Percentiles rank a stretch among this genome's conserved stretches.
Evolutionary conservation across 37 sponge, comb jelly and placozoan species (phyloP).

Genomic region (Corticium candelabrum): DNA sequence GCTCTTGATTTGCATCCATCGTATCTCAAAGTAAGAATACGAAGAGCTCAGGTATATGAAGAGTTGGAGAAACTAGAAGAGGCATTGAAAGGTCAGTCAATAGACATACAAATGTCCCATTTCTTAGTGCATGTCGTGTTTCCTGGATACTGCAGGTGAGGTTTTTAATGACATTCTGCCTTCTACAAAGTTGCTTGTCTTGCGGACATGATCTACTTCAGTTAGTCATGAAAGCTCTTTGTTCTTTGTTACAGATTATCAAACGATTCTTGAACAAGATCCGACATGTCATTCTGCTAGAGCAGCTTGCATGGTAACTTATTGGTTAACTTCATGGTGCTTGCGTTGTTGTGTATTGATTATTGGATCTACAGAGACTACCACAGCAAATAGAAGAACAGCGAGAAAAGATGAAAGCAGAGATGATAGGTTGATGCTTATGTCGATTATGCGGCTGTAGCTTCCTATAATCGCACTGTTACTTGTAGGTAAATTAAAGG

Average conservation of each 20-base stretch:
- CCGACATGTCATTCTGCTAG: too few species aligned
- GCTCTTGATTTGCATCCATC: too few species aligned
- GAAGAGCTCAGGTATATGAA: constrained; percentile 71
- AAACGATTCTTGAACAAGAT: too few species aligned
- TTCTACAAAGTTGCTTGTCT: too few species aligned
- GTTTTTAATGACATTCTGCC: too few species aligned
- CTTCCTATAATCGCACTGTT: background rate
- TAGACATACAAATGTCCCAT: constrained; percentile 29
- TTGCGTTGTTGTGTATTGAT: background rate
- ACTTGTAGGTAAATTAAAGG: constrained; percentile 63
- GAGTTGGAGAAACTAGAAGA: constrained; percentile 76
- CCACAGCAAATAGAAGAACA: constrained; percentile 82
- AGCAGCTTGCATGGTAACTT: too few species aligned
- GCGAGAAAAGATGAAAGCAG: constrained; percentile 87
- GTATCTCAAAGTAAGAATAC: constrained; percentile 73
- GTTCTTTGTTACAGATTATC: too few species aligned
- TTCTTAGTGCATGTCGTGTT: too few species aligned
- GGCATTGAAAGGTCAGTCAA: constrained; percentile 64
- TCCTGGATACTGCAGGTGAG: too few species aligned
- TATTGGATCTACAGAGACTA: constrained; percentile 51
- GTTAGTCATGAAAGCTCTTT: too few species aligned
- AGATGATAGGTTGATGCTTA: constrained; percentile 55
- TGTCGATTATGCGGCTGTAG: background rate
- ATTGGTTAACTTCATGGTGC: too few species aligned
- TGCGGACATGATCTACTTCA: too few species aligned